A percentile compares a stretch with the other conserved stretches of the same genome.
phyloP scores from a whole-genome alignment of 2,888 invertebrate species.

The Lycophotia porphyrea region DNA sequence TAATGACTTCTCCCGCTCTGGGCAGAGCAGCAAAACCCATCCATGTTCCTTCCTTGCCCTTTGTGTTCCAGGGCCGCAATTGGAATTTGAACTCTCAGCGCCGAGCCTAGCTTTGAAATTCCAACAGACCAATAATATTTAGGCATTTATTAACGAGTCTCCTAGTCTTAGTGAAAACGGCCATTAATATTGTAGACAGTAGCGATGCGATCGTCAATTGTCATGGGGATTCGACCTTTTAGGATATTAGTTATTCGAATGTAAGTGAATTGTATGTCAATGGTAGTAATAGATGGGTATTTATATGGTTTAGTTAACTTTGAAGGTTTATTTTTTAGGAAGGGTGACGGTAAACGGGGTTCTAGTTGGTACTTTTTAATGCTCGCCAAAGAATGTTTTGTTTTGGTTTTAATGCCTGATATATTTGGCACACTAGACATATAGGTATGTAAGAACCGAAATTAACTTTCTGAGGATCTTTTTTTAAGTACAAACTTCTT shows the following conservation, averaged over 20 bases:
- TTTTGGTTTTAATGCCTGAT: background rate
- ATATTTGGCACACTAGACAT: too few relatives aligned
- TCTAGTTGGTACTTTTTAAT: too few relatives aligned
- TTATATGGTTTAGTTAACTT: constrained; percentile 12
- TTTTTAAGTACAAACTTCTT: too few relatives aligned
- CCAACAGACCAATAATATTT: background rate
- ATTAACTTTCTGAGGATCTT: too few relatives aligned
- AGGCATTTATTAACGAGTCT: background rate
- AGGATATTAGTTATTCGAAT: constrained; percentile 70
- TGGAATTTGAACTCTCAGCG: background rate
- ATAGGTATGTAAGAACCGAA: too few relatives aligned
- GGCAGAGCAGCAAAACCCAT: too few relatives aligned
- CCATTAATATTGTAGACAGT: constrained; percentile 56
- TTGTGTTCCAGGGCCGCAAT: too few relatives aligned
- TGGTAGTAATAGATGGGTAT: constrained; percentile 13
- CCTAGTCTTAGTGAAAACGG: background rate
- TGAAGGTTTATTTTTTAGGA: constrained; percentile 1
- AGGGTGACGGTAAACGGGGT: background rate
- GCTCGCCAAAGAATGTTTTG: background rate
- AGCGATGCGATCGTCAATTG: constrained; percentile 67
- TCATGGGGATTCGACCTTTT: constrained; percentile 74
- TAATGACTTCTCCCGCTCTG: too few relatives aligned
- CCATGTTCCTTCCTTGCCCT: too few relatives aligned
- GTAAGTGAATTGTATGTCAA: constrained; percentile 72
- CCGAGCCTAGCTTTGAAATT: background rate